Evolutionary conservation across 2,113 vertebrate genomes (phyloP), one percentile per base, ranked within the genome.

Genomic region (Gallinago undulata): DNA sequence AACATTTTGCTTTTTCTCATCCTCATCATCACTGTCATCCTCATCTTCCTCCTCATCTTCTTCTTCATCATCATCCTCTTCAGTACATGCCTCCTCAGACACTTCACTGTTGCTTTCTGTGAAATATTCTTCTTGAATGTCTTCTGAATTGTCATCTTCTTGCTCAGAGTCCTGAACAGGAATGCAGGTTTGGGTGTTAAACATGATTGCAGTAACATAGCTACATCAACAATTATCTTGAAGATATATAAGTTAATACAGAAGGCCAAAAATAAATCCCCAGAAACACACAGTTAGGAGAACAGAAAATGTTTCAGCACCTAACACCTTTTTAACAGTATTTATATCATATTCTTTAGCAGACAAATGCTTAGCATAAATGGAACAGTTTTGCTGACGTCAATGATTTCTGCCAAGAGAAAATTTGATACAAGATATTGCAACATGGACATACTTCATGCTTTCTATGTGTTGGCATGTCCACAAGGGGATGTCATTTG

Each of bases 71-170:
- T 98, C 98, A 31, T 98, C 98, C 43, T 98, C 97, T 63, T 97
- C 97, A 17, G 98, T 98, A 23, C 87, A 97, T 8, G 94, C 90
- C 28, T 97, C 98, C 87, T 98, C 98, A 27, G 98, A 97, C 59
- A 98, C 97, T 90, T 99, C 98, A 10, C 98, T 99, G 91, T 98
- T 98, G 81, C 93, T 98, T 84, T 98, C 98, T 41, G 98, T 99
- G 94, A 98, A 98, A 95, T 94, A 86, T 25, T 98, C 98, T 56
- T 98, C 98, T 37, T 98, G 98, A 60, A 97, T 98, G 43, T 98
- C 97, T 82, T 98, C 98, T 80, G 97, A 98, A 41, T 98, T 98
- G 86, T 97, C 95, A 19, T 98, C 98, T 62, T 98, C 98, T 94
- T 98, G 97, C 94, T 98, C 97, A 66, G 87, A 92, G 59, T 97